Percentiles rank a stretch among this genome's conserved stretches.
Conservation (phyloP, 2,888 invertebrate genomes). For the Trissonchulus latispiculum region DNA sequence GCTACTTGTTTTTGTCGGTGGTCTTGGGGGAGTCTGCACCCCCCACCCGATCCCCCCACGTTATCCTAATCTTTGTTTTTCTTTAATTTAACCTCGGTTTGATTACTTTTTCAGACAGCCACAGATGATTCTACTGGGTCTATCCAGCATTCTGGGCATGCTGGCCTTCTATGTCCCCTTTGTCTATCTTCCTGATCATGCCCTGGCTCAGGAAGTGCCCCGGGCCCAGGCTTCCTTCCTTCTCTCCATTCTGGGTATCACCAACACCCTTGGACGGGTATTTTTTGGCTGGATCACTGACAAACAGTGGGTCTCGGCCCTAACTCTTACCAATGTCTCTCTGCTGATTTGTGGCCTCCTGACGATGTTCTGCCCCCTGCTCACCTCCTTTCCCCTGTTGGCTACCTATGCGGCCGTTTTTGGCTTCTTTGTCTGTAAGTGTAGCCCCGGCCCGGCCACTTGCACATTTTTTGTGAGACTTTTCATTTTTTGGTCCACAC, state of each 20-base stretch:
- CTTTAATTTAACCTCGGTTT: no score
- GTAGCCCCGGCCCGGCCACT: no score
- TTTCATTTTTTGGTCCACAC: no score
- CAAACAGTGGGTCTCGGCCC: constrained; percentile 55
- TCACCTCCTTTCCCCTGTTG: constrained; percentile 61
- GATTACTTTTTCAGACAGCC: constrained; percentile 53
- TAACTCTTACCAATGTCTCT: constrained; percentile 75
- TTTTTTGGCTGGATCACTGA: constrained; percentile 61
- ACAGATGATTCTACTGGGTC: constrained; percentile 73
- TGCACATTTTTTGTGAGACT: no score
- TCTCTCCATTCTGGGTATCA: constrained; percentile 50
- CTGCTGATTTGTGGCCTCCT: constrained; percentile 75
- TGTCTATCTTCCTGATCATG: constrained; percentile 54
- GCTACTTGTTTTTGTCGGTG: no score
- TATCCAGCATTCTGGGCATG: constrained; percentile 88
- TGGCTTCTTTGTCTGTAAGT: constrained; percentile 68
- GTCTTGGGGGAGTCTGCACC: no score
- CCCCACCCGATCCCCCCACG: no score
- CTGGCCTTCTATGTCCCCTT: constrained; percentile 90
- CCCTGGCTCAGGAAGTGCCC: constrained; percentile 28
- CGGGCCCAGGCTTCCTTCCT: constrained; percentile 31
- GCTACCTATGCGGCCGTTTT: constrained; percentile 68
- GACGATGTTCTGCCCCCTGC: constrained; percentile 69
- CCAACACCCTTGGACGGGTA: constrained; percentile 76
- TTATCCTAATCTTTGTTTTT: no score